A percentile compares a stretch with the other conserved stretches of the same genome.
Conservation (phyloP, 2,888 invertebrate species). For the Adineta ricciae region DNA sequence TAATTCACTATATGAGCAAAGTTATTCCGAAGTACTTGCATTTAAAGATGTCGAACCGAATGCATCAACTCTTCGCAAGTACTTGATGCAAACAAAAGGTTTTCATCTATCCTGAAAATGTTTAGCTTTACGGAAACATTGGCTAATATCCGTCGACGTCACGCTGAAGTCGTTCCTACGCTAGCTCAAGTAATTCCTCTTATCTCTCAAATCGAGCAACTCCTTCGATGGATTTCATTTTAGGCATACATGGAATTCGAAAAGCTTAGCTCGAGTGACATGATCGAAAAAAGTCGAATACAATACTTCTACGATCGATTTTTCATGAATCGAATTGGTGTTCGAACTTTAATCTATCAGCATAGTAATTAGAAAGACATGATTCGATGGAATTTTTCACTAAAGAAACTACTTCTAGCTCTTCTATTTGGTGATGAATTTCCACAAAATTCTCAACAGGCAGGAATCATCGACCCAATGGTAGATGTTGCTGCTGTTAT, state of each 20-base stretch:
- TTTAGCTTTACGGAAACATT: constrained; percentile 76
- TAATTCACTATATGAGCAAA: neutral
- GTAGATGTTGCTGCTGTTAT: constrained; percentile 83
- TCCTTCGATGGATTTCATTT: neutral
- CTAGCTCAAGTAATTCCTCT: constrained; percentile 63
- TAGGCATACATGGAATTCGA: neutral
- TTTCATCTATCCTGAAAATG: too few relatives aligned
- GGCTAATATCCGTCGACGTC: constrained; percentile 81
- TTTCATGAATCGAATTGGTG: constrained; percentile 95
- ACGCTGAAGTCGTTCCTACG: constrained; percentile 90
- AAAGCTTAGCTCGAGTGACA: neutral
- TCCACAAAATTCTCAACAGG: constrained; percentile 55
- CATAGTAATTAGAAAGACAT: neutral
- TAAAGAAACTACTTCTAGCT: too few relatives aligned
- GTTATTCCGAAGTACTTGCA: constrained; percentile 33
- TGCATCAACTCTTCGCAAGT: constrained; percentile 11
- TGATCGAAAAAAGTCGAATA: neutral
- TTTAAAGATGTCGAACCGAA: constrained; percentile 62
- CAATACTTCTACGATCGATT: constrained; percentile 97
- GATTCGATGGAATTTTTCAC: too few relatives aligned
- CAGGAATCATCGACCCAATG: constrained; percentile 90
- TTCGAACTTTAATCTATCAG: constrained; percentile 76
- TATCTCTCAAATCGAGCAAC: neutral
- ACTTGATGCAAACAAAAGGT: neutral
- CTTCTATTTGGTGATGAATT: constrained; percentile 16